Evolutionary conservation across 92 coral and sea anemone genomes (phyloP).

Genomic region (Micromussa lordhowensis): DNA sequence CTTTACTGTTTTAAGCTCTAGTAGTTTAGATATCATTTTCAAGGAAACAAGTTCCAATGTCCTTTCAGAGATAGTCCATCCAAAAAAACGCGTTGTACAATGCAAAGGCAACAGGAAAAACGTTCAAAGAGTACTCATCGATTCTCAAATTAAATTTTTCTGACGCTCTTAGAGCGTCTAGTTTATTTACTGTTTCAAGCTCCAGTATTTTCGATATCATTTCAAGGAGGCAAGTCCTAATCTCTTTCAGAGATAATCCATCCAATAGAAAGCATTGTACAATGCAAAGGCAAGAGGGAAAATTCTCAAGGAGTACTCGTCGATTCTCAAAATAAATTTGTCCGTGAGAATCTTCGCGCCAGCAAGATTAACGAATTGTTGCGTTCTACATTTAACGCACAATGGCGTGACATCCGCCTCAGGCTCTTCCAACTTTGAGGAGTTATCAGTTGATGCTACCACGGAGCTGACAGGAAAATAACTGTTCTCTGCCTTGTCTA

Average conservation of each 20-base stretch:
- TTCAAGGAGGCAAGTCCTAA: too few relatives aligned
- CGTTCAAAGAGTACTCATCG: slow-evolving; percentile 67
- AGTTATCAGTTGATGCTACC: background rate
- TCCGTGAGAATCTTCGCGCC: background rate
- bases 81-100: slow-evolving; percentile 69
- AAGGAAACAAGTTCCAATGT: too few relatives aligned
- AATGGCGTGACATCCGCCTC: background rate
- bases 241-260: slow-evolving; percentile 4
- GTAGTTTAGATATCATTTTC: too few relatives aligned
- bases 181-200: too few relatives aligned
- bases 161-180: too few relatives aligned
- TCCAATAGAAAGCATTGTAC: slow-evolving; percentile 69
- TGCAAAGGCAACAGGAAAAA: slow-evolving; percentile 71
- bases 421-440: background rate
- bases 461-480: background rate
- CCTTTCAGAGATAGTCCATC: slow-evolving; percentile 11
- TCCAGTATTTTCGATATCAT: too few relatives aligned
- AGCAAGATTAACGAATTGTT: background rate
- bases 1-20: too few relatives aligned
- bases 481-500: background rate
- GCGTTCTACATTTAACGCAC: background rate
- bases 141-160: slow-evolving; percentile 9
- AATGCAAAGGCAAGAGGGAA: slow-evolving; percentile 70
- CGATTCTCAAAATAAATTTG: slow-evolving; percentile 29
- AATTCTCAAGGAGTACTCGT: slow-evolving; percentile 61